A percentile compares a stretch with the other conserved stretches of the same genome.
These are phyloP conservation scores for Cherax destructor DNA, from an alignment of 1,140 invertebrate species.

Conservation along the genomic window DNA sequence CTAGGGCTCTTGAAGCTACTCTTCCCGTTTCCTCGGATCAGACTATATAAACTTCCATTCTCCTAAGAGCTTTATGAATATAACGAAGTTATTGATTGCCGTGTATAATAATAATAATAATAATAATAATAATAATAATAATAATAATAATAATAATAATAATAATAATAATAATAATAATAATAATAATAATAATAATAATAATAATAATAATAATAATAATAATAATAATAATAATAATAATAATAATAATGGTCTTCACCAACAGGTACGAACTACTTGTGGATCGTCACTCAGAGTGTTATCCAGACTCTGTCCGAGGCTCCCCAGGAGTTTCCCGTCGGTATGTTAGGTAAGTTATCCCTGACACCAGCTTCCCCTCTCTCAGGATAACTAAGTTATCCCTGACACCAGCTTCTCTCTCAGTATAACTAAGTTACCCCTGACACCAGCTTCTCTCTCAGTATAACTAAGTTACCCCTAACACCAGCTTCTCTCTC, in stretches of 20 bases:
- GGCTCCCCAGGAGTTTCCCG: conserved; percentile 88
- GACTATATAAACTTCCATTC: too few species aligned
- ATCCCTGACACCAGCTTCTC: neutral
- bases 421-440: neutral
- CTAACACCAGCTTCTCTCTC: neutral
- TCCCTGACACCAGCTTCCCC: neutral
- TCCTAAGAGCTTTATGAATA: too few species aligned
- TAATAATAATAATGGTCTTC: too few species aligned
- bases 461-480: too few species aligned
- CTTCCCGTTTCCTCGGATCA: too few species aligned
- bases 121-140: too few species aligned
- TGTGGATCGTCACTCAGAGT: conserved; percentile 96
- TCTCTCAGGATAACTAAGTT: neutral
- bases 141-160: neutral
- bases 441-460: too few species aligned
- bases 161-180: neutral
- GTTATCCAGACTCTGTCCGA: conserved; percentile 84
- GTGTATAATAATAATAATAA: neutral
- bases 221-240: neutral
- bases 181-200: too few species aligned
- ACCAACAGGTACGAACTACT: conserved; percentile 83
- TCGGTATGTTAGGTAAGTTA: conserved; percentile 92
- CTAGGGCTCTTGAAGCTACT: too few species aligned
- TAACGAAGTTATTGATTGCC: too few species aligned
- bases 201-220: too few species aligned